Base-by-base conservation (phyloP, 2,888 invertebrate species). In the Diarsia mendica region DNA sequence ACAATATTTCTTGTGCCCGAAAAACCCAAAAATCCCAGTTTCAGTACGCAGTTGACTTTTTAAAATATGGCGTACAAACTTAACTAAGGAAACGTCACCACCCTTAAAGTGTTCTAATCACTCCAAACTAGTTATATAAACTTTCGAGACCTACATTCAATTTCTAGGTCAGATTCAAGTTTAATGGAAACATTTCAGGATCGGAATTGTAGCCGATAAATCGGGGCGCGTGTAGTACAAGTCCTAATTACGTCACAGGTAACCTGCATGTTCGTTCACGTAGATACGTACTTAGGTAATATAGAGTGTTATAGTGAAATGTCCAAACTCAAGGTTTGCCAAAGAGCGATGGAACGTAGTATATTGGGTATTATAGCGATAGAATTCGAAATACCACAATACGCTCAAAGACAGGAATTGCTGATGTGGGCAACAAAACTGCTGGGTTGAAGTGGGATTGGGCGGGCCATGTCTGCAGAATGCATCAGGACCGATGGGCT, bases 101-200 rank as follows among this genome's bases (percentile, higher is more conserved):
- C 28, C 28, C 28, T 28, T 28, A 28, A 28, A 28, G 20, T 49
- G 20, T 11, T 18, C 51, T 49, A 68, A 79, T 79, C 55, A 53
- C 60, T 76, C 55, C 44, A 76, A 76, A 13, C 53, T 20, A 60
- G 67, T 48, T 77, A 68, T 68, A 76, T 64, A 75, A 79, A 79
- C 53, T 76, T 76, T 65, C 6, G 11, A 60, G 76, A 65, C n/a
- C 68, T 46, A 68, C 48, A 75, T 68, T 65, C 77, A 3, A 76
- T 76, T 68, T 76, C 33, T 82, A 68, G 68, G 68, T 66, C 77
- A 82, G 5, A 48, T 53, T 69, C 55, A 69, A 79, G 65, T 79
- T 68, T 76, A 79, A 82, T 76, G 61, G 68, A 82, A 82, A 82
- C 53, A 44, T 60, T 82, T 60, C 60, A 49, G 44, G 39, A 61